phyloP scores from a whole-genome alignment of 2,797 vertebrate species.

The Pipistrellus pipistrellus region DNA sequence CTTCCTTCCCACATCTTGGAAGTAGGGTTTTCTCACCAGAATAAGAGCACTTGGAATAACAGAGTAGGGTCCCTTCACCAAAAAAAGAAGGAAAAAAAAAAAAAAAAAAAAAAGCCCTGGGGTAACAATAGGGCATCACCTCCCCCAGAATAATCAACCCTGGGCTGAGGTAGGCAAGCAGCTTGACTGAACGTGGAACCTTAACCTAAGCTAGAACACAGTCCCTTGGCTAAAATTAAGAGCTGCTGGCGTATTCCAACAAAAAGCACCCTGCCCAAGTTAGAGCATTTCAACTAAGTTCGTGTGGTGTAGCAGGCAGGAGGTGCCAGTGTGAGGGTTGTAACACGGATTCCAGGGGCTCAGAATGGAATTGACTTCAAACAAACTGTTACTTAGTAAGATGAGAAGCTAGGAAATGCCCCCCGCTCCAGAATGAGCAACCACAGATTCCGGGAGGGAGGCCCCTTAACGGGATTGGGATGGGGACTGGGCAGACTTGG shows the following conservation, averaged over 20 bases:
- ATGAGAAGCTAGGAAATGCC: slow-evolving; percentile 56
- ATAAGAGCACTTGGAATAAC: slow-evolving; percentile 84
- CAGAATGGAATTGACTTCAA: slow-evolving; percentile 73
- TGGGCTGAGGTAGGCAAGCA: slow-evolving; percentile 78
- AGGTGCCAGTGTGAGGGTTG: slow-evolving; percentile 69
- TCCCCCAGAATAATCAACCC: slow-evolving; percentile 76
- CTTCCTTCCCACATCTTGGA: slow-evolving; percentile 71
- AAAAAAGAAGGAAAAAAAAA: background rate
- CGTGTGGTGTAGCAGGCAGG: slow-evolving; percentile 69
- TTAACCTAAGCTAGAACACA: slow-evolving; percentile 65
- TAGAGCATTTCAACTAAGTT: slow-evolving; percentile 77
- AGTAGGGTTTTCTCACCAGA: slow-evolving; percentile 81
- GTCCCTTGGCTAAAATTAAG: slow-evolving; percentile 62
- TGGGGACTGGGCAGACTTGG: slow-evolving; percentile 71
- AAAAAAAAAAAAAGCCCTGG: slow-evolving; percentile 10
- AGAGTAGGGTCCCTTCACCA: slow-evolving; percentile 77
- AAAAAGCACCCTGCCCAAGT: slow-evolving; percentile 84
- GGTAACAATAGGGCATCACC: slow-evolving; percentile 70
- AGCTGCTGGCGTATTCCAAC: slow-evolving; percentile 69
- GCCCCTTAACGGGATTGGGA: slow-evolving; percentile 71
- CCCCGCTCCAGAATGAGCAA: slow-evolving; percentile 70
- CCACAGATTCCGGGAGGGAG: slow-evolving; percentile 67
- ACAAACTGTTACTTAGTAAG: slow-evolving; percentile 67
- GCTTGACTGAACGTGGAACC: slow-evolving; percentile 64
- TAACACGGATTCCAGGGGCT: slow-evolving; percentile 58